These are phyloP conservation scores for Thereuonema tuberculata DNA, from an alignment of 1,140 invertebrate species.

Conservation along the genomic window DNA sequence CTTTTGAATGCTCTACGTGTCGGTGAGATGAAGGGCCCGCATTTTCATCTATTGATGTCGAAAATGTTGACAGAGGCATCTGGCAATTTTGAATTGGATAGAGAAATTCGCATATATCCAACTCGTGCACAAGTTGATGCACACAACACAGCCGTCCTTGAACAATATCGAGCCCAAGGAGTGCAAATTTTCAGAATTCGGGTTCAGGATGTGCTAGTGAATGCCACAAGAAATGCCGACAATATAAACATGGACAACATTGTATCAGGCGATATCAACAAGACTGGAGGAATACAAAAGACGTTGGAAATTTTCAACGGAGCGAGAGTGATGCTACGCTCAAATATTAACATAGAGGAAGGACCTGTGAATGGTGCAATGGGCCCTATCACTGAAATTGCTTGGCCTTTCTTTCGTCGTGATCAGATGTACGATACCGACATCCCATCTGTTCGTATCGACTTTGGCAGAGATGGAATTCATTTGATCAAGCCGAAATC, in stretches of 20 bases:
- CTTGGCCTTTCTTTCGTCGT: conserved; percentile 12
- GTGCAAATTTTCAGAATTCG: conserved; percentile 13
- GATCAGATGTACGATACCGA: conserved; percentile 9
- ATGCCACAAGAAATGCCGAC: conserved; percentile 6
- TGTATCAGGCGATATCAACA: conserved; percentile 14
- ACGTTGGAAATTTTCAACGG: conserved; percentile 14
- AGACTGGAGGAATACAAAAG: conserved; percentile 13
- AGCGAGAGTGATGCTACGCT: conserved; percentile 15
- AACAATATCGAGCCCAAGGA: conserved; percentile 6
- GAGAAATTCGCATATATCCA: conserved; percentile 15
- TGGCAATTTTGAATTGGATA: conserved; percentile 10
- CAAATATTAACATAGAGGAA: conserved; percentile 10
- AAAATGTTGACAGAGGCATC: conserved; percentile 9
- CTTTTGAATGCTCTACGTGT: conserved; percentile 17
- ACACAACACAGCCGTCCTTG: conserved; percentile 14
- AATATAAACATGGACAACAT: conserved; percentile 4
- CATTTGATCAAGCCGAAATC: neutral
- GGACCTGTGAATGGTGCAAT: conserved; percentile 17
- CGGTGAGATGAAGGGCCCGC: conserved; percentile 13
- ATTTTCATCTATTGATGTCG: conserved; percentile 11
- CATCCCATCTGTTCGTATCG: conserved; percentile 14
- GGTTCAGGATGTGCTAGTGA: conserved; percentile 9
- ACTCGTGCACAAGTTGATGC: conserved; percentile 10
- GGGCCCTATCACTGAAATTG: conserved; percentile 14
- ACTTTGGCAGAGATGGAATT: neutral